Percentiles rank a stretch among this genome's conserved stretches.
phyloP scores from a whole-genome alignment of 2,888 invertebrate genomes.

The Drosophila monieri region DNA sequence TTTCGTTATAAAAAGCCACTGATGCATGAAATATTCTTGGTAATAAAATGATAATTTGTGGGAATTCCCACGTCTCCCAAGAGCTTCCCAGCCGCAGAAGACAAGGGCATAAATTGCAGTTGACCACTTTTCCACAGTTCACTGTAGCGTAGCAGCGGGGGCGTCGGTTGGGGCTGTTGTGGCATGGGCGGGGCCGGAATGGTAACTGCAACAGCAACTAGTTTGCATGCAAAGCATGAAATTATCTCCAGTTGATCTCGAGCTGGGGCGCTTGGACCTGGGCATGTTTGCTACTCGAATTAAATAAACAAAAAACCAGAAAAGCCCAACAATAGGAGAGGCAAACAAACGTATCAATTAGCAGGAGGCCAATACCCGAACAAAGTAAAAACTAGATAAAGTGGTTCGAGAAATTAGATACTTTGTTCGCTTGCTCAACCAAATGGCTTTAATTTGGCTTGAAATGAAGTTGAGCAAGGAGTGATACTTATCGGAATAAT shows the following conservation, averaged over 20 bases:
- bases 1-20: conserved; percentile 23
- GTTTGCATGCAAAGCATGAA: conserved; percentile 64
- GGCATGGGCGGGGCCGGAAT: conserved; percentile 38
- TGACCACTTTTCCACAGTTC: conserved; percentile 37
- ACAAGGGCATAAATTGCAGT: conserved; percentile 34
- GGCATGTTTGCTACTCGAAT: conserved; percentile 49
- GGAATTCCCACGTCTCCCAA: conserved; percentile 21
- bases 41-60: conserved; percentile 19
- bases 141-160: conserved; percentile 44
- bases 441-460: not conserved
- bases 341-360: conserved; percentile 65
- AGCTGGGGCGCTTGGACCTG: conserved; percentile 43
- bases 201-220: conserved; percentile 35
- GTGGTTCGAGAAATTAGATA: conserved; percentile 6
- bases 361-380: conserved; percentile 43
- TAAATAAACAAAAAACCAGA: conserved; percentile 32
- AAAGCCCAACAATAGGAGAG: conserved; percentile 29
- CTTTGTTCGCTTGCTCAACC: conserved; percentile 3
- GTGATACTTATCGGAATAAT: no score
- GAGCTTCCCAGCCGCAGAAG: conserved; percentile 34
- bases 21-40: conserved; percentile 14
- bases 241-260: conserved; percentile 73
- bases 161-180: not conserved
- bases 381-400: conserved; percentile 19
- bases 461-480: not conserved